A percentile compares a stretch with the other conserved stretches of the same genome.
Conservation (phyloP, 2,888 invertebrate genomes). For the Tetropium fuscum region DNA sequence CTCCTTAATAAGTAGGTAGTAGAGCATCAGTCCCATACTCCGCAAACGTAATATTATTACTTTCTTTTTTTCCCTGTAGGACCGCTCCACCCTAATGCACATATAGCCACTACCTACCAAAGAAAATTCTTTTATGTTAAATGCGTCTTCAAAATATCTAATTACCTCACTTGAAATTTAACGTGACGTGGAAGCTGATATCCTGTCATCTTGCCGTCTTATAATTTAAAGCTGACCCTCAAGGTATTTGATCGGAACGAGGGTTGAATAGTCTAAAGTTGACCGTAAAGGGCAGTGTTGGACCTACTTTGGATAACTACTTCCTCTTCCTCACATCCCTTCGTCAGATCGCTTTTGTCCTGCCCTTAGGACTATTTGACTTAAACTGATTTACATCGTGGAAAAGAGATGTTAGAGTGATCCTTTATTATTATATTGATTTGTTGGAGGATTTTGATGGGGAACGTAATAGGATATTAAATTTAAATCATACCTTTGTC, state of each 20-base stretch:
- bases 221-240: constrained; percentile 46
- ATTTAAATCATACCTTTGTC: too few relatives aligned
- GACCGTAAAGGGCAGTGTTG: constrained; percentile 40
- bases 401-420: constrained; percentile 16
- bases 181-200: constrained; percentile 23
- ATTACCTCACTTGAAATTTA: constrained; percentile 20
- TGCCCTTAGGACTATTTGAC: constrained; percentile 38
- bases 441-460: not conserved
- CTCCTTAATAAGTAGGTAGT: too few relatives aligned
- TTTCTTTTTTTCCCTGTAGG: too few relatives aligned
- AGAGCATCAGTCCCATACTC: too few relatives aligned
- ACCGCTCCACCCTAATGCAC: too few relatives aligned
- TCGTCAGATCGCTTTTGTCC: constrained; percentile 30
- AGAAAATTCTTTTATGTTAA: too few relatives aligned
- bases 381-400: constrained; percentile 33
- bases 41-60: too few relatives aligned
- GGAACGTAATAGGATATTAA: not conserved
- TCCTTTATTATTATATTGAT: constrained; percentile 1
- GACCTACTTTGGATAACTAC: constrained; percentile 41
- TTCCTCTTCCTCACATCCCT: constrained; percentile 43
- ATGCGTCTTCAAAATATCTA: too few relatives aligned
- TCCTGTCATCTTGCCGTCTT: constrained; percentile 38
- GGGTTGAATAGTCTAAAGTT: constrained; percentile 41
- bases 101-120: too few relatives aligned
- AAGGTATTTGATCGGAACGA: constrained; percentile 46